Percentiles rank a stretch among this genome's conserved stretches.
These are phyloP conservation scores for Neodiprion fabricii DNA, from an alignment of 1,140 invertebrate species.

Conservation along the genomic window DNA sequence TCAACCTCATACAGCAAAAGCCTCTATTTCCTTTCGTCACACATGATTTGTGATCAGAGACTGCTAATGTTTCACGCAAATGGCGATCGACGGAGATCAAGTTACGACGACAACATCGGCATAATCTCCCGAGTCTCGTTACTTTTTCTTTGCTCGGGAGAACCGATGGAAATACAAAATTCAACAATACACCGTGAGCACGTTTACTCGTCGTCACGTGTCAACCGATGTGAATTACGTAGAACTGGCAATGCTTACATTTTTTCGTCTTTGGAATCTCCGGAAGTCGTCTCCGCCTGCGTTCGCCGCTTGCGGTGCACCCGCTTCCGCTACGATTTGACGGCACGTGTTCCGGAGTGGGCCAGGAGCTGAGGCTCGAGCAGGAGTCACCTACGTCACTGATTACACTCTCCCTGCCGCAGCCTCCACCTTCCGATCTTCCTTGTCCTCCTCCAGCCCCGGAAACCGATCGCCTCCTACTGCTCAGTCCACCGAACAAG, in stretches of 20 bases:
- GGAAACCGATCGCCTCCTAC: slow-evolving; percentile 43
- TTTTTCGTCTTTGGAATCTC: slow-evolving; percentile 88
- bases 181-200: too few species aligned
- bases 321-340: slow-evolving; percentile 40
- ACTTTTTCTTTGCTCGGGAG: background rate
- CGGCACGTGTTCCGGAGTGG: slow-evolving; percentile 51
- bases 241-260: slow-evolving; percentile 64
- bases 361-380: slow-evolving; percentile 56
- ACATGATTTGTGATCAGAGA: background rate
- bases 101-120: background rate
- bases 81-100: background rate
- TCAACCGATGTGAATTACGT: too few species aligned
- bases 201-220: too few species aligned
- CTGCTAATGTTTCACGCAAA: slow-evolving; percentile 8
- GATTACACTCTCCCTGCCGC: slow-evolving; percentile 52
- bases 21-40: background rate
- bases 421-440: slow-evolving; percentile 30
- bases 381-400: slow-evolving; percentile 55
- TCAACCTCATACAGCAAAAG: background rate
- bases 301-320: slow-evolving; percentile 61
- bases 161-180: background rate
- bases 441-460: slow-evolving; percentile 30
- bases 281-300: slow-evolving; percentile 79
- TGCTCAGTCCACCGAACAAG: slow-evolving; percentile 57
- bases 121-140: background rate